Percentiles rank a stretch among this genome's conserved stretches.
These are phyloP conservation scores for Resseliella maxima DNA, from an alignment of 2,888 invertebrate genomes.

Conservation along the genomic window DNA sequence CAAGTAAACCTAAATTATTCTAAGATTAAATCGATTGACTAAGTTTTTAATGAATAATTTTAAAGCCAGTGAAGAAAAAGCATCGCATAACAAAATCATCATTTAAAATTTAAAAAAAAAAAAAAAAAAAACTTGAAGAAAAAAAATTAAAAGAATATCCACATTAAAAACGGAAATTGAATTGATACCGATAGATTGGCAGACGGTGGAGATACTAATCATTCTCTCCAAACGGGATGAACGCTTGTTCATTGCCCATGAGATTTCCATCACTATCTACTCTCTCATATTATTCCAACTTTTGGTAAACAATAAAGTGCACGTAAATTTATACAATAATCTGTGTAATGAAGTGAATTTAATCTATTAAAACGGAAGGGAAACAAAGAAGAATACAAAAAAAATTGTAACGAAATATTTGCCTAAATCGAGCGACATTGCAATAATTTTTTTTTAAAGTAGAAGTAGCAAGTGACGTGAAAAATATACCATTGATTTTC, in stretches of 20 bases:
- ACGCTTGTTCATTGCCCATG: neutral
- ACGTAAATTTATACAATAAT: neutral
- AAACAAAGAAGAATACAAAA: slow-evolving; percentile 16
- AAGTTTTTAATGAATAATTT: slow-evolving; percentile 47
- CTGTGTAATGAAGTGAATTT: slow-evolving; percentile 51
- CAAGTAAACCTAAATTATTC: slow-evolving; percentile 51
- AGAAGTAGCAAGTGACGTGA: slow-evolving; percentile 37
- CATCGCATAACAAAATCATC: slow-evolving; percentile 17
- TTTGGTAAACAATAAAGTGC: slow-evolving; percentile 11
- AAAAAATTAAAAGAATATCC: neutral
- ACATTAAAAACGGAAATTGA: neutral
- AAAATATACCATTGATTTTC: slow-evolving; percentile 52
- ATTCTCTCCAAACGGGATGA: slow-evolving; percentile 7
- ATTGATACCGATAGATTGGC: neutral
- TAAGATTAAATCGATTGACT: slow-evolving; percentile 23
- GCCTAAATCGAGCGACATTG: slow-evolving; percentile 31
- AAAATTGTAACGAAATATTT: slow-evolving; percentile 47
- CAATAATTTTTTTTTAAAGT: neutral
- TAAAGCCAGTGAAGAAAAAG: slow-evolving; percentile 20
- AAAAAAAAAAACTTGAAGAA: neutral
- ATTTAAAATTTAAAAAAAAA: neutral
- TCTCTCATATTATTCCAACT: neutral
- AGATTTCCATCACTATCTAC: neutral
- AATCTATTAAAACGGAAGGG: slow-evolving; percentile 33
- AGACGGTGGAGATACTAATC: neutral